Evolutionary conservation across 2,113 vertebrate species (phyloP).

Genomic region (Microcebus lehilahytsara): DNA sequence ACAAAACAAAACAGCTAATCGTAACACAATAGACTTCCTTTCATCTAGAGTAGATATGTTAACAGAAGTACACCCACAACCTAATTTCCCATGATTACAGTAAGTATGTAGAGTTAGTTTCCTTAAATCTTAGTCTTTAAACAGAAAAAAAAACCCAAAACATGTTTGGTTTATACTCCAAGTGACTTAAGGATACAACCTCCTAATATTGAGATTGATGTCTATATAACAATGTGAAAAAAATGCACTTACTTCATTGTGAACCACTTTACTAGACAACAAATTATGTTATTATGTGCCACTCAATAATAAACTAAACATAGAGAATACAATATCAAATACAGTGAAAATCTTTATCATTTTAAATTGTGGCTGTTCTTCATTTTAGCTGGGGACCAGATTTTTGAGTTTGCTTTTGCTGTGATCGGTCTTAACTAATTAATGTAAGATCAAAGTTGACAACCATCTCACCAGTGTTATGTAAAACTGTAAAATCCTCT

Average conservation of each 20-base stretch:
- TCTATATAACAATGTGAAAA: neutral
- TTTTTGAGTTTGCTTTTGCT: constrained; percentile 79
- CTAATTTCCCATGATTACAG: neutral
- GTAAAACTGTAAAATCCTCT: constrained; percentile 80
- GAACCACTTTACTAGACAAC: constrained; percentile 52
- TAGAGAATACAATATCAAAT: constrained; percentile 66
- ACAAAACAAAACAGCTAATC: neutral
- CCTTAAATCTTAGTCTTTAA: neutral
- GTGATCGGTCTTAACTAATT: constrained; percentile 85
- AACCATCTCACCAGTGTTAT: constrained; percentile 81
- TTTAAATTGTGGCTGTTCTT: constrained; percentile 25
- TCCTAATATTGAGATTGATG: constrained; percentile 39
- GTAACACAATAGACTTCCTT: neutral
- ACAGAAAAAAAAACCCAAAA: neutral
- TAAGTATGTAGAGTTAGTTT: neutral
- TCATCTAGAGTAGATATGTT: neutral
- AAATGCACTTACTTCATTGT: constrained; percentile 40
- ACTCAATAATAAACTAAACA: constrained; percentile 47
- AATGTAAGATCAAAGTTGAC: constrained; percentile 85
- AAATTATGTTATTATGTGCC: constrained; percentile 42
- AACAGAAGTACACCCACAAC: neutral
- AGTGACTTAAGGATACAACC: neutral
- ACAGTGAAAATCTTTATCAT: constrained; percentile 69
- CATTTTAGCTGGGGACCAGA: constrained; percentile 73
- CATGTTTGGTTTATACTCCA: neutral